Evolutionary conservation across 2,113 vertebrate species (phyloP).

Genomic region (Ahaetulla prasina): DNA sequence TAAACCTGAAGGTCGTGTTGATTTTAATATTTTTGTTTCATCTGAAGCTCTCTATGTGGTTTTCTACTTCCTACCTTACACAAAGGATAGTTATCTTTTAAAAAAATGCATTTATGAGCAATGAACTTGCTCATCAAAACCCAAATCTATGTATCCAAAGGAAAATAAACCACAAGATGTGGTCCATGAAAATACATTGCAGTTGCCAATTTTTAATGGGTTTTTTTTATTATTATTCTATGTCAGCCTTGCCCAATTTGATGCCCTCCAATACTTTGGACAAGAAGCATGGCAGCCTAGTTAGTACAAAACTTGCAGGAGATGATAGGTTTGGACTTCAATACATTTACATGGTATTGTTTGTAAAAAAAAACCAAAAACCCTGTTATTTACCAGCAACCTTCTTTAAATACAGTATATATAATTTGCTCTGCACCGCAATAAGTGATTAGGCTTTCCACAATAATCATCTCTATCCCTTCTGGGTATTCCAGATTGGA

Average conservation of each 20-base stretch:
- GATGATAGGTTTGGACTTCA: not conserved
- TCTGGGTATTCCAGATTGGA: not conserved
- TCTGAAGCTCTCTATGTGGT: conserved; percentile 24
- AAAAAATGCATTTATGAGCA: conserved; percentile 28
- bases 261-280: not conserved
- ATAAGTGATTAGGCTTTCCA: not conserved
- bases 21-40: conserved; percentile 47
- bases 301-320: not conserved
- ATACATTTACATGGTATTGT: not conserved
- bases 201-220: not conserved
- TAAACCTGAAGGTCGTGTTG: conserved; percentile 36
- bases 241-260: not conserved
- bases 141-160: not conserved
- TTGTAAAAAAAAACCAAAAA: not conserved
- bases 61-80: conserved; percentile 4
- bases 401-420: not conserved
- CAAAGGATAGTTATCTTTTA: conserved; percentile 25
- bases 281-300: not conserved
- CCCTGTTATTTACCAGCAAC: not conserved
- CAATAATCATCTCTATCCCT: not conserved
- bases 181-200: not conserved
- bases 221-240: not conserved
- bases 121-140: not conserved
- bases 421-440: not conserved
- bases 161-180: not conserved